phyloP scores from a whole-genome alignment of 2,888 invertebrate species.

The Crepidodera aurea region DNA sequence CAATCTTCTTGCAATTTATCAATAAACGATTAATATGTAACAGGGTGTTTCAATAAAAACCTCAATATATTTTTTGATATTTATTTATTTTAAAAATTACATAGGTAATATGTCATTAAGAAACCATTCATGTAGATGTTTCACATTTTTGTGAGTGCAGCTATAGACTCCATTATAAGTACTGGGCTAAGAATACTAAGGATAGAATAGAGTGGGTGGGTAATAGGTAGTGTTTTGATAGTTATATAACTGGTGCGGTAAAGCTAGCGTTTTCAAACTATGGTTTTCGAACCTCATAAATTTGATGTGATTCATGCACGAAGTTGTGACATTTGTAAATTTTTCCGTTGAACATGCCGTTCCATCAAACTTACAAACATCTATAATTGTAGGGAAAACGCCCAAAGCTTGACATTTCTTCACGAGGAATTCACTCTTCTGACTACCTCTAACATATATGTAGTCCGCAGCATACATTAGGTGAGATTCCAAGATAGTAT shows the following conservation, averaged over 20 bases:
- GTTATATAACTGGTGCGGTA: too few species aligned
- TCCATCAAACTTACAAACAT: constrained; percentile 3
- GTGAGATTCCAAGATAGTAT: neutral
- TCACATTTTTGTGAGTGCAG: neutral
- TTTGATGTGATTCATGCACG: neutral
- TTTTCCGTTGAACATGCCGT: neutral
- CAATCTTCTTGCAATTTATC: too few species aligned
- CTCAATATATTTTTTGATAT: too few species aligned
- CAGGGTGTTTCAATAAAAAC: too few species aligned
- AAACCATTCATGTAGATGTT: neutral
- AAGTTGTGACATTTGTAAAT: neutral
- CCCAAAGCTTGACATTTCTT: neutral
- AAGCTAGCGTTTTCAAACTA: too few species aligned
- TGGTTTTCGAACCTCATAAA: too few species aligned
- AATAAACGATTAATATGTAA: too few species aligned
- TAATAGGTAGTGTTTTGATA: too few species aligned
- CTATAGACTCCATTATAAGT: neutral
- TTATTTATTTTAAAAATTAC: neutral
- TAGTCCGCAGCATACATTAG: neutral
- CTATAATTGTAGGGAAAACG: neutral
- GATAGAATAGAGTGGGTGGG: too few species aligned
- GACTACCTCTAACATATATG: constrained; percentile 4
- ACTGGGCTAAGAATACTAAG: too few species aligned
- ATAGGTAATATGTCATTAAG: neutral
- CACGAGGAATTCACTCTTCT: neutral